Conservation (phyloP, 2,888 invertebrate genomes). For the Alentia gelatinosa region DNA sequence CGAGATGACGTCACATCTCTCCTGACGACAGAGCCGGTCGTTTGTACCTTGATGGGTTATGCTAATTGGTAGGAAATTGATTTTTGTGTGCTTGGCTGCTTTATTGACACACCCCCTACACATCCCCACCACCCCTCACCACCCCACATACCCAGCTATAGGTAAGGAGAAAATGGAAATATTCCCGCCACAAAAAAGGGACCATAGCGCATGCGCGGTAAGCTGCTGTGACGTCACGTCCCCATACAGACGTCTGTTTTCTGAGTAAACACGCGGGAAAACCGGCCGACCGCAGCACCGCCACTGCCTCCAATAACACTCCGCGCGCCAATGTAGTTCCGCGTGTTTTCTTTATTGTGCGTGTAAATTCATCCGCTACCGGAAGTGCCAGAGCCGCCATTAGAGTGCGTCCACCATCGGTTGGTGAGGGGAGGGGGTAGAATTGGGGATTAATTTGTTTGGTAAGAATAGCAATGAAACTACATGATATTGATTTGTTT, state of each 20-base stretch:
- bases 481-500: too few species aligned
- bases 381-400: too few species aligned
- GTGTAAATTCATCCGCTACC: neutral
- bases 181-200: neutral
- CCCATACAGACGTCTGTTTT: neutral
- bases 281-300: neutral
- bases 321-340: neutral
- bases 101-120: neutral
- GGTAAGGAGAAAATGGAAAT: neutral
- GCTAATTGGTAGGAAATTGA: neutral
- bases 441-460: too few species aligned
- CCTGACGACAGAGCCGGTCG: too few species aligned
- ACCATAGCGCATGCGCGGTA: neutral
- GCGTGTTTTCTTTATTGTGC: neutral
- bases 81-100: neutral
- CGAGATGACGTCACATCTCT: too few species aligned
- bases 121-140: neutral
- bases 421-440: too few species aligned
- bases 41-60: slow-evolving; percentile 1
- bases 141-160: neutral
- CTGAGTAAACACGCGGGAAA: neutral
- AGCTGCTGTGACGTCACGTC: neutral
- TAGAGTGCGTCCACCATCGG: too few species aligned
- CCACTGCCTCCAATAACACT: neutral
- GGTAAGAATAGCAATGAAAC: too few species aligned